Conservation (phyloP, 2,888 invertebrate species). For the Yponomeuta cagnagella region DNA sequence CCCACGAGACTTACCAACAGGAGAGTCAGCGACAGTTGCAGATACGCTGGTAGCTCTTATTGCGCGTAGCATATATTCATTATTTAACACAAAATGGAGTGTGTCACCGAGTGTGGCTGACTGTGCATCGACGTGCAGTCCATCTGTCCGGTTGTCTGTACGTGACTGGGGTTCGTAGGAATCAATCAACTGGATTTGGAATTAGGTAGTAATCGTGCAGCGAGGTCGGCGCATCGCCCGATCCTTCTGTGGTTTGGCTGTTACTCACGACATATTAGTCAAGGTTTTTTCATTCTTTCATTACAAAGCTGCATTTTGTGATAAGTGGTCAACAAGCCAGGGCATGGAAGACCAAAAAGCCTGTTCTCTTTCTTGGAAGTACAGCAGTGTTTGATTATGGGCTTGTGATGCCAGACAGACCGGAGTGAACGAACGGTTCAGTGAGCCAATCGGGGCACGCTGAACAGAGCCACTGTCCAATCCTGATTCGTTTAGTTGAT, state of each 20-base stretch:
- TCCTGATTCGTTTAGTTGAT: not conserved
- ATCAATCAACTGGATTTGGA: constrained; percentile 7
- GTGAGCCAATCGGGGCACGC: no score
- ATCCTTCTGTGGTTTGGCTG: not conserved
- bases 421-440: no score
- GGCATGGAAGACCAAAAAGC: no score
- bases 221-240: constrained; percentile 4
- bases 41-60: no score
- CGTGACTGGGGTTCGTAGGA: constrained; percentile 54
- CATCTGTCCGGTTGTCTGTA: constrained; percentile 54
- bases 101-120: not conserved
- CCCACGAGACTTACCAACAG: not conserved
- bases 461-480: no score
- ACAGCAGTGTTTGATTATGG: no score
- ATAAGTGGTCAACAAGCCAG: no score
- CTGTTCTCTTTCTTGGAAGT: no score
- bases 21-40: not conserved
- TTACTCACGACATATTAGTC: constrained; percentile 1
- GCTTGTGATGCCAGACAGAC: no score
- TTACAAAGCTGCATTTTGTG: not conserved
- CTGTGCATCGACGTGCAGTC: constrained; percentile 41
- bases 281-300: not conserved
- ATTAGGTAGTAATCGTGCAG: not conserved
- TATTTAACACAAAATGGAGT: no score
- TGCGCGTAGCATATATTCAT: no score